Evolutionary conservation across 1,140 invertebrate genomes (phyloP), one percentile per base, ranked within the genome.

Genomic region (Papilio dardanus): DNA sequence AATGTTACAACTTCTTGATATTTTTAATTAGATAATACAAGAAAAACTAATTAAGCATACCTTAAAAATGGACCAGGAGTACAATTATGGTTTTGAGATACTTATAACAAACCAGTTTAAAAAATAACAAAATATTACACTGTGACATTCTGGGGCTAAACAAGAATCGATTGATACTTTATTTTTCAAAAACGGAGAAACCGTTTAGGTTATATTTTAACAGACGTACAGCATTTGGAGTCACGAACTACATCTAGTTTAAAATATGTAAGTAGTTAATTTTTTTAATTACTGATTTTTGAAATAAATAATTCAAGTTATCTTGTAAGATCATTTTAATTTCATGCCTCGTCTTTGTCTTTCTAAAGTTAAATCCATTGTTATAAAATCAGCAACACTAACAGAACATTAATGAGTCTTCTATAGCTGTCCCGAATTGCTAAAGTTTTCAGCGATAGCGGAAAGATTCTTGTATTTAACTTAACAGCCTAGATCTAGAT

Each of bases 391-490:
- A 28, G 54, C 54, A 62, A 62, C 54, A 62, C 54, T 62, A 62
- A 62, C 54, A 62, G 54, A 62, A 62, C 54, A 62, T 62, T 62
- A 62, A 62, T 62, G 54, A 62, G 54, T 62, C 54, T 62, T 62
- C 24, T 12, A 62, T 62, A 62, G 54, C 54, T 54, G 54, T 62
- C 12, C 24, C 12, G 54, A 62, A 62, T 62, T 62, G 30, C 54
- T 3, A 62, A 62, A 62, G 54, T 62, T 62, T 62, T 62, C 50
- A 12, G 21, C 50, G 24, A 62, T 14, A 62, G 24, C 24, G 54
- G 54, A 62, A 62, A 28, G 54, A 62, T 62, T 28, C 54, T 62
- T 62, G 54, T 62, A 62, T 62, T 62, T 62, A 62, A 62, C 54
- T 62, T 62, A 62, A 62, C 54, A 28, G 54, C 24, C 54, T 62